Evolutionary conservation across 1,140 invertebrate genomes (phyloP), one percentile per base, ranked within the genome.

Genomic region (Eubasilissa regina): DNA sequence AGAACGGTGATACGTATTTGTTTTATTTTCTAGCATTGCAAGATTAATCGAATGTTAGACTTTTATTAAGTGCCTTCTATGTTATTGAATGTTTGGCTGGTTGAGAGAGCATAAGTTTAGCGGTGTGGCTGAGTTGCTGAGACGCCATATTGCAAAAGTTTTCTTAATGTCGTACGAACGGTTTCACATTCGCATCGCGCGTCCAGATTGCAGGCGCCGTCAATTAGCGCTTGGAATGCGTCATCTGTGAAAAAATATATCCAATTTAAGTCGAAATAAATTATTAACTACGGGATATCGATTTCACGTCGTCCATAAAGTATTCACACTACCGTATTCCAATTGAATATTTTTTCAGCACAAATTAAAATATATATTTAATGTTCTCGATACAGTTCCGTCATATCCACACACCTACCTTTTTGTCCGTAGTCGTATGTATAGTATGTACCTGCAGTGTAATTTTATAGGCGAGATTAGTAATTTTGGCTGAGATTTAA

Each of bases 81-180:
- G 17, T 58, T 21, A 11, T 21, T 58, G 43, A 66, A 66, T 44
- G 21, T 15, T 66, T 66, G 35, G 21, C 62, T 47, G 21, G 21
- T 66, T 66, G 35, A 1, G 13, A 17, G 35, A 10, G n/a, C 43
- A 51, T 3, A 58, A 58, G 53, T 19, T 19, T 35, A 35, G 25
- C 25, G 25, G n/a, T 25, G 0, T 43, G 21, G 35, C 44, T 10
- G 21, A n/a, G 62, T 64, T n/a, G 62, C 62, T 44, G 1, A 15
- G 62, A n/a, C 62, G 62, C 62, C 62, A 47, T 66, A 43, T 17
- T 66, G 62, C 62, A 43, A 43, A 66, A 44, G 62, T 66, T 66
- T 66, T 47, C 55, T 58, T 58, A 58, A 58, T 58, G 55, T 58
- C 17, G 55, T 21, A 21, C 55, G 55, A 58, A 15, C 21, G 17